Base-by-base conservation (phyloP, 2,797 vertebrate species). In the Epinephelus malabaricus region DNA sequence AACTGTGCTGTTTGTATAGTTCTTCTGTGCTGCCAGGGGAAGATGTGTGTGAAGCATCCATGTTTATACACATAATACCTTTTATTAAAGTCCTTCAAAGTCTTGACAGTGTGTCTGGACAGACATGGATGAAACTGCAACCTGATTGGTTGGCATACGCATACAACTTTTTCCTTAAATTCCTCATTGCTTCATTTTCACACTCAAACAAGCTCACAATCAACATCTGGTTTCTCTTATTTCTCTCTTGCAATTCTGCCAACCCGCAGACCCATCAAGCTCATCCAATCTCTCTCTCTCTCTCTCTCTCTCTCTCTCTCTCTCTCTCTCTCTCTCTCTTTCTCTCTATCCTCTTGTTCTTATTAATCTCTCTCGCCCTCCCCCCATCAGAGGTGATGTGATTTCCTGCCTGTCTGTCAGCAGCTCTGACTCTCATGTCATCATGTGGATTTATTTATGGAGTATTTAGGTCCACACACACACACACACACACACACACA, bases 331-430 rank as follows among this genome's bases (percentile, higher is more conserved):
- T 8, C 30, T 7, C 6, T 34, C 6, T 34, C 6, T 34, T 1
- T 34, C 79, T 55, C 55, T 34, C 34, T 34, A 34, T 34, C 34
- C 59, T 9, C 50, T 59, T 74, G 64, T 73, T 80, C 38, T 17
- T 66, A 13, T 84, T 88, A 84, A 88, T 81, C 88, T 85, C 76
- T 61, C 67, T 78, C 71, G 0, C 40, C 77, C 82, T 56, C 50
- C 49, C 69, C 70, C 70, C 46, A 0, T 85, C 73, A 61, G 70
- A 69, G 60, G 64, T 68, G 61, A 66, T 70, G 61, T 75, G 76
- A 84, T 86, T 87, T 84, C 64, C 77, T 79, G 59, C 60, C 77
- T 81, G 54, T 60, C 30, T 25, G 15, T 65, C 65, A 45, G 73
- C 60, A 30, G 72, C 55, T 50, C 53, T 60, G 38, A 6, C 45